Percentiles rank a stretch among this genome's conserved stretches.
These are phyloP conservation scores for Trachelus tabidus DNA, from an alignment of 2,888 invertebrate species.

Conservation along the genomic window DNA sequence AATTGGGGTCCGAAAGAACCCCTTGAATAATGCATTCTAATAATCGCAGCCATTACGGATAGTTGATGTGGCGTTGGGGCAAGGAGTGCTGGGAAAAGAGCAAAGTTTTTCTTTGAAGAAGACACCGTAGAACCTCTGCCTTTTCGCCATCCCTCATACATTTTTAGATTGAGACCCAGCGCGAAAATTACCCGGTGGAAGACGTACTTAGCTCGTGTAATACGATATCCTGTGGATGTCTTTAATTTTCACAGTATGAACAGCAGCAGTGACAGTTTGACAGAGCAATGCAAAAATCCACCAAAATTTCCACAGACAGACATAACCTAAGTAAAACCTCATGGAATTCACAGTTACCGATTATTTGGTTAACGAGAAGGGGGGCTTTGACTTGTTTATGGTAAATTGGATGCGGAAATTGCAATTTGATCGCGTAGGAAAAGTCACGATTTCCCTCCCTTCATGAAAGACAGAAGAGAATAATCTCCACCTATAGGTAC, in stretches of 20 bases:
- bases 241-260: neutral
- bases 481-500: neutral
- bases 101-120: conserved; percentile 10
- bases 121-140: conserved; percentile 6
- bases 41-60: conserved; percentile 55
- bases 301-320: neutral
- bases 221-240: neutral
- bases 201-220: neutral
- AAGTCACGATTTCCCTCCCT: neutral
- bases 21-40: conserved; percentile 59
- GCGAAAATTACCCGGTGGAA: neutral
- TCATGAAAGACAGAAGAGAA: neutral
- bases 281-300: neutral
- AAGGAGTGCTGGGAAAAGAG: conserved; percentile 2
- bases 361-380: conserved; percentile 41
- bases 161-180: neutral
- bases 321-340: neutral
- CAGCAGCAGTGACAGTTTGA: neutral
- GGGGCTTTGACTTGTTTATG: conserved; percentile 59
- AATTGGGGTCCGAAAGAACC: conserved; percentile 35
- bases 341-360: neutral
- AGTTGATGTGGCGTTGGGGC: conserved; percentile 18
- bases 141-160: conserved; percentile 7
- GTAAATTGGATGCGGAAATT: conserved; percentile 65
- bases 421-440: conserved; percentile 39